Base-by-base conservation (phyloP, 2,888 invertebrate genomes). In the Sepioteuthis lessoniana region DNA sequence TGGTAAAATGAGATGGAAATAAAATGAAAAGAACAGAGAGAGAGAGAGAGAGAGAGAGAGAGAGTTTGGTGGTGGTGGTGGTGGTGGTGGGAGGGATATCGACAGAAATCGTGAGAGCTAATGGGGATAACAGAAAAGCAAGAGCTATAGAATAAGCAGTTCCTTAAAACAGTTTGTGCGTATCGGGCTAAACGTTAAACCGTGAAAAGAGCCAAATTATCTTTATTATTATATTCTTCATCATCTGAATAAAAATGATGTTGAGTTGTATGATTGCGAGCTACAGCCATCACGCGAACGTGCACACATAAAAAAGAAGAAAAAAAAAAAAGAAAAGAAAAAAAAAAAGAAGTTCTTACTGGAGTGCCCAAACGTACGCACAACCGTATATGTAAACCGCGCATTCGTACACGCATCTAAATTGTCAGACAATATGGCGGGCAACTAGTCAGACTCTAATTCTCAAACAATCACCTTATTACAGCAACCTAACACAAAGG, bases 371-470 rank as follows among this genome's bases (percentile, higher is more conserved):
- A 76, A n/a, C 1, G n/a, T 76, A 19, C 10, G n/a, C 76, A 19
- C n/a, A 76, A 1, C 10, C 76, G 13, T 76, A 76, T n/a, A 76
- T 76, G 16, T 76, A n/a, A 13, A 10, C n/a, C 4, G n/a, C n/a
- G n/a, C 76, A n/a, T 13, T 76, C n/a, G n/a, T n/a, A 76, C 76
- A 76, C 76, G 76, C n/a, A 76, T n/a, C n/a, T 35, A 76, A 76
- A n/a, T 76, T 19, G n/a, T 76, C n/a, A 76, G 16, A 76, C 76
- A 76, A n/a, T 76, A 76, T 76, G 76, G 76, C 10, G 76, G 76
- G 76, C 55, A 55, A 55, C 55, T 55, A 76, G 76, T 76, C 76
- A 76, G 76, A n/a, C n/a, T n/a, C 35, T 76, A 76, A 76, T 76
- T 76, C 76, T 16, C n/a, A 76, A n/a, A 76, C 76, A 76, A 76